A percentile compares a stretch with the other conserved stretches of the same genome.
These are phyloP conservation scores for Glossosoma conforme DNA, from an alignment of 1,140 invertebrate genomes.

Conservation along the genomic window DNA sequence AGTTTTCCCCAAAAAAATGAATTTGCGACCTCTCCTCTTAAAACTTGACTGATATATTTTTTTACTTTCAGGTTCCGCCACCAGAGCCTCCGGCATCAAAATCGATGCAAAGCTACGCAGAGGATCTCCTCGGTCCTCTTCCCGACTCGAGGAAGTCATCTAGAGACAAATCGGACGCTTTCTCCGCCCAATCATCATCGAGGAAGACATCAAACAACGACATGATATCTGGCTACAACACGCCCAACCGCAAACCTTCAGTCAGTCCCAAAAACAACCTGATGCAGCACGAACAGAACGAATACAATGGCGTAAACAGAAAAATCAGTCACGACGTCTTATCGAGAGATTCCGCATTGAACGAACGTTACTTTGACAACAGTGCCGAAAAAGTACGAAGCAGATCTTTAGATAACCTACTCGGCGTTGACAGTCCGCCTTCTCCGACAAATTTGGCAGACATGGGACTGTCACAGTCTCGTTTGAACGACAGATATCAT, in stretches of 20 bases:
- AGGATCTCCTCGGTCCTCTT: conserved; percentile 28
- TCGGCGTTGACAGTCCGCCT: conserved; percentile 49
- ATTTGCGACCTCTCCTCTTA: not conserved
- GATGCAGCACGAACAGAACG: conserved; percentile 33
- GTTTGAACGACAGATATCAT: conserved; percentile 81
- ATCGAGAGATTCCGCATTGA: conserved; percentile 78
- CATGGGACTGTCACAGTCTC: conserved; percentile 74
- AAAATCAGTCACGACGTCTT: conserved; percentile 72
- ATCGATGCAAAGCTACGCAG: conserved; percentile 26
- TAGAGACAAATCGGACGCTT: conserved; percentile 35
- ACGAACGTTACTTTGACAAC: conserved; percentile 83
- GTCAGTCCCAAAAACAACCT: conserved; percentile 26
- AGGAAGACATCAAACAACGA: conserved; percentile 31
- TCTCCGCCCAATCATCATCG: conserved; percentile 29
- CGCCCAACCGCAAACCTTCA: conserved; percentile 26
- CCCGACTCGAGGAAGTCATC: conserved; percentile 39
- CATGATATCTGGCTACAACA: conserved; percentile 27
- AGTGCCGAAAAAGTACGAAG: conserved; percentile 68
- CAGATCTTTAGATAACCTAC: conserved; percentile 75
- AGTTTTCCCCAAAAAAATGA: not conserved
- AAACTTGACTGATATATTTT: conserved; percentile 12
- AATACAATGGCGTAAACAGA: conserved; percentile 48
- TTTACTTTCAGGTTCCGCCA: conserved; percentile 46
- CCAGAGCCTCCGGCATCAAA: conserved; percentile 51
- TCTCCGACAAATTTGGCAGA: conserved; percentile 57